phyloP scores from a whole-genome alignment of 2,888 invertebrate genomes.

The Megamerina dolium region DNA sequence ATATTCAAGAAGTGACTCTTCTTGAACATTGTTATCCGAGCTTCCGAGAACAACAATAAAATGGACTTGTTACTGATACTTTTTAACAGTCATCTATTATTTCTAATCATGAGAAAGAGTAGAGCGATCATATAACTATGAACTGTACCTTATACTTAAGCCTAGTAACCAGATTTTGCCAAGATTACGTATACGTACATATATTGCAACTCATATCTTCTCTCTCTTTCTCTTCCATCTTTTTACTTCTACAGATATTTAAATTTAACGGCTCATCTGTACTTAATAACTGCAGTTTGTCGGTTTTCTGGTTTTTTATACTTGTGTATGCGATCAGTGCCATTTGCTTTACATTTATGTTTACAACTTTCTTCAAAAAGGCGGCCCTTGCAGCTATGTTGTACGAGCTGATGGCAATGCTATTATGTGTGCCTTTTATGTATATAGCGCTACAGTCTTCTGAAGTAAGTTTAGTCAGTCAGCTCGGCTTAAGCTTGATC shows the following conservation, averaged over 20 bases:
- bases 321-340: slow-evolving; percentile 63
- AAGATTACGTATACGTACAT: neutral
- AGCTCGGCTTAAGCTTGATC: slow-evolving; percentile 60
- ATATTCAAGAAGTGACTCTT: too few species aligned
- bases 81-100: too few species aligned
- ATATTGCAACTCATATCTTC: neutral
- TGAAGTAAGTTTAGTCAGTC: slow-evolving; percentile 55
- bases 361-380: slow-evolving; percentile 74
- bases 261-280: too few species aligned
- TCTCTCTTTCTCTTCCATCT: too few species aligned
- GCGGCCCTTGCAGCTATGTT: slow-evolving; percentile 75
- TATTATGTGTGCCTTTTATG: slow-evolving; percentile 66
- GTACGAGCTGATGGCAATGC: slow-evolving; percentile 69
- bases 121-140: too few species aligned
- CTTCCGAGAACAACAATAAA: too few species aligned
- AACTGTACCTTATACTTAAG: too few species aligned
- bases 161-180: too few species aligned
- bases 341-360: slow-evolving; percentile 72
- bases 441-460: slow-evolving; percentile 64
- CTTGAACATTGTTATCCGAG: too few species aligned
- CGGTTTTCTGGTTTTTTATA: slow-evolving; percentile 64
- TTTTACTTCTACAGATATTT: too few species aligned
- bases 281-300: slow-evolving; percentile 62
- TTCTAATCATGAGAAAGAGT: too few species aligned
- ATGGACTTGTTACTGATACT: too few species aligned